These are phyloP conservation scores for Micronisus gabar DNA, from an alignment of 2,113 vertebrate species.

Conservation along the genomic window DNA sequence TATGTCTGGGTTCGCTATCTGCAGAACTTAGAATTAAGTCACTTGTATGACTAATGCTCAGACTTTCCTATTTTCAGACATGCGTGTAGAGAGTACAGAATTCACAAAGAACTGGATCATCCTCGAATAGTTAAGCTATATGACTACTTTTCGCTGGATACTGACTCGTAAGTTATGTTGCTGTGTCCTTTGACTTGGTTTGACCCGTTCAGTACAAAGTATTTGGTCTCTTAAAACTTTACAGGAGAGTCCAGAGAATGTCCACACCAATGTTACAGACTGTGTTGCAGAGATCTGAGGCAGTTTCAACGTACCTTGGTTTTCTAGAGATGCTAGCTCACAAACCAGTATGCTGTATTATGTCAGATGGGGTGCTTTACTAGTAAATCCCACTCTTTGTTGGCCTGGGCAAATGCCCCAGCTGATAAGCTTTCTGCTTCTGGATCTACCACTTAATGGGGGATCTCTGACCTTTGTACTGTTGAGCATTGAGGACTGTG, in stretches of 20 bases:
- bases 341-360: background rate
- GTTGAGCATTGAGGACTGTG: background rate
- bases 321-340: background rate
- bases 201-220: background rate
- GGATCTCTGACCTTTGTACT: background rate
- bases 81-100: conserved; percentile 98
- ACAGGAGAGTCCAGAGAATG: background rate
- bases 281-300: background rate
- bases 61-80: conserved; percentile 79
- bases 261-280: background rate
- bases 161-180: conserved; percentile 91
- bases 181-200: background rate
- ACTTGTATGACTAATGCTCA: conserved; percentile 33
- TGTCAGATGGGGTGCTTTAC: background rate
- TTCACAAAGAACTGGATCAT: conserved; percentile 99
- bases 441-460: background rate
- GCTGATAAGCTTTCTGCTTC: background rate
- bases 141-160: conserved; percentile 99
- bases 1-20: background rate
- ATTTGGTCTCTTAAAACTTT: background rate
- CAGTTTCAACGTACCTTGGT: background rate
- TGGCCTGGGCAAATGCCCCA: background rate
- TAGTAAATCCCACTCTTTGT: background rate
- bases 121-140: conserved; percentile 99
- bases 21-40: background rate